Percentiles rank a stretch among this genome's conserved stretches.
Conservation (phyloP, 2,888 invertebrate species). For the Eupithecia centaureata region DNA sequence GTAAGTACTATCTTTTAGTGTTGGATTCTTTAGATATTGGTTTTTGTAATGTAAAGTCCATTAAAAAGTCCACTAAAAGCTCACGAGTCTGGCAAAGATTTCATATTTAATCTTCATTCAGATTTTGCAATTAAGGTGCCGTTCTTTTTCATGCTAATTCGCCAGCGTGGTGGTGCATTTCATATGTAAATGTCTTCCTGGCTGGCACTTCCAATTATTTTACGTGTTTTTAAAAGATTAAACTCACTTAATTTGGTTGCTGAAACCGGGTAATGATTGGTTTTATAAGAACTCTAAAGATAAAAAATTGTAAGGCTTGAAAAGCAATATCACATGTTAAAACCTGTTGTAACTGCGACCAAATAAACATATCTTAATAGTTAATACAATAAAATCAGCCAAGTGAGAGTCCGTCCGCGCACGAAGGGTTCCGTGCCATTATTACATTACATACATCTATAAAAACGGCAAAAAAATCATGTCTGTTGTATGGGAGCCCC, state of each 20-base stretch:
- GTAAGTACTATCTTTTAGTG: background rate
- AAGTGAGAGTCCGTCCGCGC: too few relatives aligned
- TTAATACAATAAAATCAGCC: too few relatives aligned
- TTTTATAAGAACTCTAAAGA: conserved; percentile 2
- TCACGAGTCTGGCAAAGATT: conserved; percentile 22
- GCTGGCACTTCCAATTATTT: conserved; percentile 51
- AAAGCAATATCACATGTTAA: background rate
- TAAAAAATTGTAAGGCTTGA: background rate
- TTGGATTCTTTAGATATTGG: too few relatives aligned
- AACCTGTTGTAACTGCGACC: background rate
- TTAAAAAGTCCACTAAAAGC: background rate
- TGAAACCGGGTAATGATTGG: conserved; percentile 14
- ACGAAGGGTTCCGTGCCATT: too few relatives aligned
- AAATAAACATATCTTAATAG: background rate
- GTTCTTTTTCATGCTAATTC: conserved; percentile 55
- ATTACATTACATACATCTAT: too few relatives aligned
- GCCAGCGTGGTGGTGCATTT: conserved; percentile 49
- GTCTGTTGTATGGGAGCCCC: too few relatives aligned
- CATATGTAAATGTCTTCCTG: conserved; percentile 54
- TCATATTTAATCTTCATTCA: conserved; percentile 29
- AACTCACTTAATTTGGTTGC: conserved; percentile 30
- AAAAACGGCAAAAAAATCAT: too few relatives aligned
- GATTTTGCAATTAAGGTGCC: conserved; percentile 48
- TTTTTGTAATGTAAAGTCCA: too few relatives aligned
- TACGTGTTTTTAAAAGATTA: conserved; percentile 45